A percentile compares a stretch with the other conserved stretches of the same genome.
phyloP scores from a whole-genome alignment of 1,140 invertebrate species.

The Globodera rostochiensis region DNA sequence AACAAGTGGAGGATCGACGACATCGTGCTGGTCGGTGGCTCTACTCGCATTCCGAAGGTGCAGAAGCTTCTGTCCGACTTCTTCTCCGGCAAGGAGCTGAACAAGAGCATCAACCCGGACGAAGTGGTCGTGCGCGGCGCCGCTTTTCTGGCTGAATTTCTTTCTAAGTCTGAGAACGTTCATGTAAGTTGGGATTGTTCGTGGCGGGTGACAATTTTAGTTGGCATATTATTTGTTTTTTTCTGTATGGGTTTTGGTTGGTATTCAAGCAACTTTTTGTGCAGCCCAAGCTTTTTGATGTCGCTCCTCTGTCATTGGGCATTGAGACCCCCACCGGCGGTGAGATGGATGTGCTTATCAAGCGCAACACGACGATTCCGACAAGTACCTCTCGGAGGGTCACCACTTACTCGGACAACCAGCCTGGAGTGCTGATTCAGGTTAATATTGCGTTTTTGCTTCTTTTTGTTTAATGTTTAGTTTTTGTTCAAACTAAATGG shows the following conservation, averaged over 20 bases:
- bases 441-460: too few species aligned
- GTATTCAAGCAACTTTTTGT: too few species aligned
- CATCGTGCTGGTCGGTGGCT: slow-evolving; percentile 93
- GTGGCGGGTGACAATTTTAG: too few species aligned
- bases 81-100: slow-evolving; percentile 90
- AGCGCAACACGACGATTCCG: slow-evolving; percentile 52
- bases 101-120: slow-evolving; percentile 77
- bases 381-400: slow-evolving; percentile 52
- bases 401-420: slow-evolving; percentile 46
- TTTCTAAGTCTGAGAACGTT: slow-evolving; percentile 87
- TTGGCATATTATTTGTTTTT: too few species aligned
- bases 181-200: too few species aligned
- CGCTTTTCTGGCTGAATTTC: slow-evolving; percentile 69
- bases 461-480: too few species aligned
- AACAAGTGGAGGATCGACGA: slow-evolving; percentile 88
- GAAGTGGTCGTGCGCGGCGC: slow-evolving; percentile 67
- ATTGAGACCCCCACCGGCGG: slow-evolving; percentile 90
- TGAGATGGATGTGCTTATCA: slow-evolving; percentile 80
- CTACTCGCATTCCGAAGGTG: slow-evolving; percentile 80
- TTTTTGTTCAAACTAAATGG: slow-evolving; percentile 1
- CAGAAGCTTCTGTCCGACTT: slow-evolving; percentile 69
- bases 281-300: slow-evolving; percentile 78
- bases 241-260: too few species aligned
- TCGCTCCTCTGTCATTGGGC: slow-evolving; percentile 89
- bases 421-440: too few species aligned